Evolutionary conservation across 2,888 invertebrate genomes (phyloP), one percentile per base, ranked within the genome.

Genomic region (Monopis laevigella): DNA sequence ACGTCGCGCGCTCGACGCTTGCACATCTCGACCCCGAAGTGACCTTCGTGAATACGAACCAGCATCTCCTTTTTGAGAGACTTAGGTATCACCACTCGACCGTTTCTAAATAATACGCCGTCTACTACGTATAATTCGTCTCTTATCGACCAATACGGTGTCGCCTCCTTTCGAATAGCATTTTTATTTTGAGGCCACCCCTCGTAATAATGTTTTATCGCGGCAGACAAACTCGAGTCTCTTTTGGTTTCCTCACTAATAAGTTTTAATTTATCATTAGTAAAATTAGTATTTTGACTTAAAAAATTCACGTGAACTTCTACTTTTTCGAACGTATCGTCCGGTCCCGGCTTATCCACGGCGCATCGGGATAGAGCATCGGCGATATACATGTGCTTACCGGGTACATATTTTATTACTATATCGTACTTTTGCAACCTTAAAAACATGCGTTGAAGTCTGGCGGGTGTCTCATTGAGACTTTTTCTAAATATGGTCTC

Each of bases 361-460:
- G 51, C 44, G 14, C 43, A 45, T 21, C 58, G 46, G 2, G 57
- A 58, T 16, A 62, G 43, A 19, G 57, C 50, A 43, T 61, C 58
- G 3, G 58, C 53, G 16, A 59, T 43, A 16, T 50, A 46, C 27
- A 57, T 39, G 16, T 48, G 45, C 46, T 51, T 58, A 11, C 55
- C 58, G 1, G 56, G 56, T 24, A 43, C 43, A 43, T 50, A 54
- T 30, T 30, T 41, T 2, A 62, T 46, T 26, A 45, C 46, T 5
- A 56, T 42, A 40, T 54, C 45, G 45, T 54, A 58, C 10, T 43
- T 47, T 32, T 53, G 44, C 13, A 60, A 39, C 40, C 46, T 49
- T 17, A 57, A 44, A 10, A 51, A 40, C 48, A 59, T 56, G 43
- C 54, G 45, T 44, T 57, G 58, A 28, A 60, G 43, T 29, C 56